Conservation (phyloP, 2,797 vertebrate genomes). For the Takifugu ocellatus region DNA sequence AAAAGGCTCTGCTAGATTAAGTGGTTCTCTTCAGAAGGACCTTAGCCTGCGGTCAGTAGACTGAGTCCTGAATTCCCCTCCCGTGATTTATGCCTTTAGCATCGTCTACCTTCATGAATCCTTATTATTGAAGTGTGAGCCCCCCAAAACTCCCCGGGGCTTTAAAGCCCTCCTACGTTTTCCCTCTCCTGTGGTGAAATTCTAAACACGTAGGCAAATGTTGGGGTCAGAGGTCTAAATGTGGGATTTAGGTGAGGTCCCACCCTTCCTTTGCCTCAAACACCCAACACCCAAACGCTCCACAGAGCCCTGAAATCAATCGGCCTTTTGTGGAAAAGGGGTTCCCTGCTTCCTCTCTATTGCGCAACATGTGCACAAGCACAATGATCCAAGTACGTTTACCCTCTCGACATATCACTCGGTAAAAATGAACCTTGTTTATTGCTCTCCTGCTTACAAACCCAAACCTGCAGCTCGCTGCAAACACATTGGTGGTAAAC, state of each 20-base stretch:
- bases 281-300: conserved; percentile 18
- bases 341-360: conserved; percentile 14
- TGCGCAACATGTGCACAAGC: conserved; percentile 31
- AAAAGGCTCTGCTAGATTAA: conserved; percentile 7
- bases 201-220: conserved; percentile 67
- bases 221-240: conserved; percentile 66
- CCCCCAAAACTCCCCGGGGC: conserved; percentile 28
- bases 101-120: conserved; percentile 24
- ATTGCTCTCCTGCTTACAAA: too few relatives aligned
- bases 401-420: too few relatives aligned
- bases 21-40: conserved; percentile 6
- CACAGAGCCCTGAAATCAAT: conserved; percentile 56
- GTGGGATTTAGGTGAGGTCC: conserved; percentile 57
- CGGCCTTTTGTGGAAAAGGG: conserved; percentile 55
- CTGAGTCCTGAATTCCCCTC: conserved; percentile 7
- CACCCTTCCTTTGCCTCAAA: conserved; percentile 50
- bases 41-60: conserved; percentile 19
- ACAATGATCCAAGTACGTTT: neutral
- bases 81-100: conserved; percentile 12
- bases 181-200: conserved; percentile 55
- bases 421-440: too few relatives aligned
- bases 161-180: conserved; percentile 52
- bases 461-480: neutral
- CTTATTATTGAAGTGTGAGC: conserved; percentile 19
- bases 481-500: neutral